These are phyloP conservation scores for Colletes latitarsis DNA, from an alignment of 1,140 invertebrate genomes.

Conservation along the genomic window DNA sequence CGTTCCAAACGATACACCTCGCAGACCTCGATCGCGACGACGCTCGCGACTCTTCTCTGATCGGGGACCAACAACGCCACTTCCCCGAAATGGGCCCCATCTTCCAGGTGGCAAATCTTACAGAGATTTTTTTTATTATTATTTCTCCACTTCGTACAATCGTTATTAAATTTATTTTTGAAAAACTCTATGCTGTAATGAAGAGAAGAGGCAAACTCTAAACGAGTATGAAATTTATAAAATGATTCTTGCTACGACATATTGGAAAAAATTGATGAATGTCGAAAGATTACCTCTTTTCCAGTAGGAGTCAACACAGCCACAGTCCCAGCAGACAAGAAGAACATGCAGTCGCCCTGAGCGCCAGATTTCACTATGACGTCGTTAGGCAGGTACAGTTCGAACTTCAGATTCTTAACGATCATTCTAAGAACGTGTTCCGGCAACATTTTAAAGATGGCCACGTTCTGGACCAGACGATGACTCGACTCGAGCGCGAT, in stretches of 20 bases:
- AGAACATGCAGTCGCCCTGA: slow-evolving; percentile 84
- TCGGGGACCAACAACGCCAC: slow-evolving; percentile 78
- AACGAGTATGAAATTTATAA: too few relatives aligned
- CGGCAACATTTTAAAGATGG: slow-evolving; percentile 72
- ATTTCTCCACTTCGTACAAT: too few relatives aligned
- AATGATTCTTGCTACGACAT: too few relatives aligned
- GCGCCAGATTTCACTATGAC: slow-evolving; percentile 81
- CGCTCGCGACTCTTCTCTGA: slow-evolving; percentile 74
- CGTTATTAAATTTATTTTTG: too few relatives aligned
- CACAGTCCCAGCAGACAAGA: slow-evolving; percentile 82
- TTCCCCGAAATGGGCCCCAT: slow-evolving; percentile 82
- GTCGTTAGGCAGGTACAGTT: slow-evolving; percentile 75
- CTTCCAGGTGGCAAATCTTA: slow-evolving; percentile 81
- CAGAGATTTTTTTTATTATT: too few relatives aligned
- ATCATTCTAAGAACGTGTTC: slow-evolving; percentile 67
- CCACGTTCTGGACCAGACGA: slow-evolving; percentile 73
- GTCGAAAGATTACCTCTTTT: slow-evolving; percentile 77
- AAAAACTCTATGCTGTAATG: too few relatives aligned
- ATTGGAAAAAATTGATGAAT: too few relatives aligned
- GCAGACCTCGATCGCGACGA: slow-evolving; percentile 75
- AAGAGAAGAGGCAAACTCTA: too few relatives aligned
- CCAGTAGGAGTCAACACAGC: slow-evolving; percentile 83
- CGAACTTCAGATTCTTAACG: slow-evolving; percentile 70
- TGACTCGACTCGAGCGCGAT: slow-evolving; percentile 72
- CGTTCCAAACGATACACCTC: slow-evolving; percentile 77